Conservation (phyloP, 1,140 invertebrate genomes). For the Formica selysi region DNA sequence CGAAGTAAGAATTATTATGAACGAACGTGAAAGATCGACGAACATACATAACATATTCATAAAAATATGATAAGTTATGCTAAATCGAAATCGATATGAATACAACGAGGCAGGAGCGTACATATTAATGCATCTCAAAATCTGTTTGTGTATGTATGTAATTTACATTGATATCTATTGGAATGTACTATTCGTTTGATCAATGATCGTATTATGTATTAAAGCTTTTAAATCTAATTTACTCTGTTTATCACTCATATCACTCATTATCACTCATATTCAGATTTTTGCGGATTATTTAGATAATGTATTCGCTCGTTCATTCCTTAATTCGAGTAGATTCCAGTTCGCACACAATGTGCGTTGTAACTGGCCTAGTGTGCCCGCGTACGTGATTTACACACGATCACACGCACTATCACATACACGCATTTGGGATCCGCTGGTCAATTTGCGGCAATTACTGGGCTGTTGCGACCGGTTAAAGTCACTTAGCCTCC, state of each 20-base stretch:
- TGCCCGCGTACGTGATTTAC: constrained; percentile 3
- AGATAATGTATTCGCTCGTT: background rate
- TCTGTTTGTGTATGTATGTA: background rate
- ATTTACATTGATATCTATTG: background rate
- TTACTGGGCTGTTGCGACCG: constrained; percentile 78
- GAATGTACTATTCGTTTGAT: no score
- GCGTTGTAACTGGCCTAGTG: background rate
- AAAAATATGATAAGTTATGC: background rate
- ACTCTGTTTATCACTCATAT: background rate
- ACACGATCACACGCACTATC: background rate
- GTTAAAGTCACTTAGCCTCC: constrained; percentile 77
- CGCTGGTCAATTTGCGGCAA: constrained; percentile 79
- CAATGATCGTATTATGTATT: constrained; percentile 16
- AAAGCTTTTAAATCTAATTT: background rate
- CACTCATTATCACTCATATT: background rate
- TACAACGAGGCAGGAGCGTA: background rate
- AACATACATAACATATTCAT: background rate
- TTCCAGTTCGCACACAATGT: background rate
- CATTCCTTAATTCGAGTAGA: background rate
- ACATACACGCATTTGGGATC: constrained; percentile 63
- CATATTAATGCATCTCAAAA: background rate
- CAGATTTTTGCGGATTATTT: background rate
- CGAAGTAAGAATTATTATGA: background rate
- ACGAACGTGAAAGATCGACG: background rate
- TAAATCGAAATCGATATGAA: background rate